Base-by-base conservation (phyloP, 2,888 invertebrate species). In the Galerucella nymphaeae region DNA sequence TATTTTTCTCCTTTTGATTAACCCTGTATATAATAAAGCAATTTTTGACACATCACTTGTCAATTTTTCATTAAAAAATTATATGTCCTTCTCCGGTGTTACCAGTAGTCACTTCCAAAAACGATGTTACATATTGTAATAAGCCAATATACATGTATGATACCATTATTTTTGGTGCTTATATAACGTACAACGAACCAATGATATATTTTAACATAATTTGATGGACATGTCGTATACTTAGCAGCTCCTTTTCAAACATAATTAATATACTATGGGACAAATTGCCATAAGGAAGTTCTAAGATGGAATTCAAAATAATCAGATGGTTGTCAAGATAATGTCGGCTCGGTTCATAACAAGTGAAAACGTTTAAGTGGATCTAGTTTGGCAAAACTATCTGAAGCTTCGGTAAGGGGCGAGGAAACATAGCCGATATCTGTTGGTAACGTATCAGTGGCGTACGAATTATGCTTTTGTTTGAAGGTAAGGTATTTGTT, bases 161-260 rank as follows among this genome's bases (percentile, higher is more conserved):
- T 58, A 58, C 4, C 58, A 30, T 30, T 6, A 8, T 10, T 58
- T 58, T n/a, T 23, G 30, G 30, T 58, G 23, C n/a, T 65, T 65
- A 42, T 53, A 16, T 50, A 53, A 65, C 30, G 38, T 23, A 57
- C 53, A 53, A 65, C 41, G 18, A 55, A 9, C 38, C 16, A 38
- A 18, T 65, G 65, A 65, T 18, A 65, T 30, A 38, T 55, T 55
- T 65, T 65, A 65, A 53, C 55, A 65, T 65, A 53, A 65, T 65
- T 65, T 55, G 65, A 65, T 55, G 50, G 53, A 65, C 64, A 18
- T 48, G 14, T 45, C 48, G 48, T 11, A 20, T 45, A n/a, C 14
- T 30, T 38, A 61, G 61, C 6, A 42, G 18, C 18, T 41, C 6
- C 42, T 61, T 61, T 41, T 18, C 18, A 42, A 61, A 53, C 18